Evolutionary conservation across 2,797 vertebrate species (phyloP).

Genomic region (Esox masquinongy): DNA sequence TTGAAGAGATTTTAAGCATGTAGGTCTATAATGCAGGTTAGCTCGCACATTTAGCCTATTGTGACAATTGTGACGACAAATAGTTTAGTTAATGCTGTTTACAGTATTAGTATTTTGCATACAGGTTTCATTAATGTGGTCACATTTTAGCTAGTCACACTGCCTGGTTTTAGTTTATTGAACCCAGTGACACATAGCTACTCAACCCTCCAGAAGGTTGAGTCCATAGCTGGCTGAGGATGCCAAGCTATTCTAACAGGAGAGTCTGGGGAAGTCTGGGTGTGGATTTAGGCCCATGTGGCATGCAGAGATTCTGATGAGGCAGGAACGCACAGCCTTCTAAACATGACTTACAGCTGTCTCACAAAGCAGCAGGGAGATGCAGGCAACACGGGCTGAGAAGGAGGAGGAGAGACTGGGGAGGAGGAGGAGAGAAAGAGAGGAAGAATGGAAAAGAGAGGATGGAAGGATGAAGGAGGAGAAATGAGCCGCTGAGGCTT

Average conservation of each 20-base stretch:
- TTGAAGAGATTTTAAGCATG: not conserved
- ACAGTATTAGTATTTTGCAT: no score
- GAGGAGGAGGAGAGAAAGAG: not conserved
- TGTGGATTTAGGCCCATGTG: not conserved
- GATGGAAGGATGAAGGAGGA: not conserved
- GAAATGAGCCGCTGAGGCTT: not conserved
- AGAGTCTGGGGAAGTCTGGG: not conserved
- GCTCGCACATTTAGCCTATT: not conserved
- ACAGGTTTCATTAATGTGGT: no score
- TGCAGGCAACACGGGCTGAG: not conserved
- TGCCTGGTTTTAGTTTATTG: no score
- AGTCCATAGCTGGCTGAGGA: no score
- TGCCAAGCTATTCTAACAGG: no score
- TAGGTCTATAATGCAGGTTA: not conserved
- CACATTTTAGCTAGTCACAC: no score
- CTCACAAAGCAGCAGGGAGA: not conserved
- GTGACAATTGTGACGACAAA: no score
- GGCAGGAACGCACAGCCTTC: not conserved
- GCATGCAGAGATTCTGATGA: slow-evolving; percentile 8
- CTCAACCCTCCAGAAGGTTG: no score
- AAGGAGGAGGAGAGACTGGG: not conserved
- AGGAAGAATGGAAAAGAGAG: slow-evolving; percentile 16
- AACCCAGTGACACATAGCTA: no score
- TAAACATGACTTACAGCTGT: slow-evolving; percentile 5
- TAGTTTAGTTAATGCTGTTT: no score